These are phyloP conservation scores for Sebastes taczanowskii DNA, from an alignment of 2,797 vertebrate genomes.

Conservation along the genomic window DNA sequence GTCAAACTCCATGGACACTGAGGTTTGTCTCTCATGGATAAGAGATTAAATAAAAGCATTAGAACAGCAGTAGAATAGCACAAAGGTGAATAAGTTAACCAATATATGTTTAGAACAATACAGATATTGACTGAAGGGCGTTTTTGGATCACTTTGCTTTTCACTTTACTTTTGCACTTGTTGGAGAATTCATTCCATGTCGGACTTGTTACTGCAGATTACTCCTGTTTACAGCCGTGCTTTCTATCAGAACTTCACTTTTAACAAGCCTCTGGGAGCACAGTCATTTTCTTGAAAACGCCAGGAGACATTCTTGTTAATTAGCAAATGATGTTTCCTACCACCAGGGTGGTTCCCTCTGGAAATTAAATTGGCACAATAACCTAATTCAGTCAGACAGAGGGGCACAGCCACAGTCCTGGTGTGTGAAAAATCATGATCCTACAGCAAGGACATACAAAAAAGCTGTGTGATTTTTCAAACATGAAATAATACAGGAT, in stretches of 20 bases:
- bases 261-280: slow-evolving; percentile 54
- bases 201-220: slow-evolving; percentile 3
- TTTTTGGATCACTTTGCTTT: neutral
- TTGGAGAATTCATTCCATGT: slow-evolving; percentile 12
- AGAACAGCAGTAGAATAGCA: neutral
- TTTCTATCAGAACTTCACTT: slow-evolving; percentile 51
- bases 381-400: slow-evolving; percentile 75
- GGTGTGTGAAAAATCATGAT: slow-evolving; percentile 29
- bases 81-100: neutral
- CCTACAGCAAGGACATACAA: slow-evolving; percentile 4
- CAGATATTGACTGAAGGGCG: neutral
- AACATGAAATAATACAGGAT: slow-evolving; percentile 1
- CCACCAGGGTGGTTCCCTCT: slow-evolving; percentile 65
- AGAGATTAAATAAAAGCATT: slow-evolving; percentile 8
- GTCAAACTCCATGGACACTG: neutral
- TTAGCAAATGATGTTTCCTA: slow-evolving; percentile 74
- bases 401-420: slow-evolving; percentile 7
- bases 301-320: slow-evolving; percentile 76
- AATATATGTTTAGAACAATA: neutral
- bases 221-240: slow-evolving; percentile 58
- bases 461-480: slow-evolving; percentile 8
- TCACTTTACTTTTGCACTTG: neutral
- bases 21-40: slow-evolving; percentile 8
- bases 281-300: slow-evolving; percentile 64
- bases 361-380: slow-evolving; percentile 78